Base-by-base conservation (phyloP, 2,113 vertebrate genomes). In the Nothoprocta perdicaria region DNA sequence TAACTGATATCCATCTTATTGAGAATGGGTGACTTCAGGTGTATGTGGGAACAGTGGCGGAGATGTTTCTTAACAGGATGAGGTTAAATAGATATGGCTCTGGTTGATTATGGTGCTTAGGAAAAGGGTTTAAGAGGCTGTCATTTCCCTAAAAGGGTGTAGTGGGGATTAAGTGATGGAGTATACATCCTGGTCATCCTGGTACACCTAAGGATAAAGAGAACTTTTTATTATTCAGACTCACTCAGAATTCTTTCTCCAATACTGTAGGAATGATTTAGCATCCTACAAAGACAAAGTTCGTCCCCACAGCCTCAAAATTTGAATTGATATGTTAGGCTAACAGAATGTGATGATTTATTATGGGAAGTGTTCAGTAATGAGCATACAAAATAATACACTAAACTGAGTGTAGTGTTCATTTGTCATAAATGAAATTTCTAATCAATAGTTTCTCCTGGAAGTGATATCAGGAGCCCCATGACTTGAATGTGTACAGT, bases 401-500 rank as follows among this genome's bases (percentile, higher is more conserved):
- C 27, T 90, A 55, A 86, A 33, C 46, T 62, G 33, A 91, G 48
- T 76, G 69, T 27, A 79, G 74, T 86, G 67, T 77, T 86, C 57
- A 40, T 67, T 14, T 86, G 43, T 90, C 92, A 86, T 61, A 94
- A 94, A 91, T 92, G 13, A 83, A 79, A 79, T 87, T 94, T 96
- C 89, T 95, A 82, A 92, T 63, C 86, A 50, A 23, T 96, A 82
- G 85, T 78, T 95, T 95, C 74, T 95, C 40, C 88, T 93, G 92
- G 87, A 94, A 93, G 94, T 15, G 1, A 40, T 96, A 57, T 58
- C 84, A 91, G 73, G 86, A 93, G 83, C 78, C 89, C 95, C 84
- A 57, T 95, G 77, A 61, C 93, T 91, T 6, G 68, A 96, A 53
- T 24, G 87, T 88, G 75, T 89, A 60, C 86, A 90, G 52, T 94